Evolutionary conservation across 2,797 vertebrate genomes (phyloP).

Genomic region (Sebastes cheni): DNA sequence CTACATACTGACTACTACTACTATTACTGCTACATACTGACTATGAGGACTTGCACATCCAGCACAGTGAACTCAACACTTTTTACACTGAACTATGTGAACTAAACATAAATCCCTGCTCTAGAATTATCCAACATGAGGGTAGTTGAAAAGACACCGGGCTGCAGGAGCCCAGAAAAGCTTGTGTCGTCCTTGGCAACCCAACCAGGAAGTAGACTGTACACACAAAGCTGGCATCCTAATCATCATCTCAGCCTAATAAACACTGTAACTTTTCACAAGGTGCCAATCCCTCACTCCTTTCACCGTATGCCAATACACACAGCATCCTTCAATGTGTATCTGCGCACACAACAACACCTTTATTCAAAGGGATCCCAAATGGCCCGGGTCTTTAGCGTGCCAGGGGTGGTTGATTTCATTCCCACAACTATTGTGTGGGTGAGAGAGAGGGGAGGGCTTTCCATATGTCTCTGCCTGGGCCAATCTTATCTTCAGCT

Average conservation of each 20-base stretch:
- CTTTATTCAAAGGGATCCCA: not conserved
- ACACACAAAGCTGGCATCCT: not conserved
- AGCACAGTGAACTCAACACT: not conserved
- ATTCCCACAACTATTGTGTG: constrained; percentile 17
- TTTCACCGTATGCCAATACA: constrained; percentile 40
- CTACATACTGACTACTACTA: too few species aligned
- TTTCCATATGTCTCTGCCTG: constrained; percentile 32
- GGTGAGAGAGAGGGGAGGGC: constrained; percentile 12
- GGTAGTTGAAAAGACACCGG: not conserved
- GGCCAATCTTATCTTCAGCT: constrained; percentile 50
- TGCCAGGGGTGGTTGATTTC: constrained; percentile 20
- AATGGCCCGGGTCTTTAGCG: not conserved
- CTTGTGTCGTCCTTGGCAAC: not conserved
- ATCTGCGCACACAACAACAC: not conserved
- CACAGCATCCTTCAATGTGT: constrained; percentile 3
- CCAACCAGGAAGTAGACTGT: not conserved
- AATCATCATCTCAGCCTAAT: constrained; percentile 20
- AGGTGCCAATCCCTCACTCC: constrained; percentile 23
- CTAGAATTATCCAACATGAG: not conserved
- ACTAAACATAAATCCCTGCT: not conserved
- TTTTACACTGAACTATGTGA: not conserved
- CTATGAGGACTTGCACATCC: not conserved
- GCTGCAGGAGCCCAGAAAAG: not conserved
- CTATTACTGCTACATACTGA: too few species aligned
- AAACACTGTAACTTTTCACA: constrained; percentile 33